Evolutionary conservation across 2,797 vertebrate genomes (phyloP).

Genomic region (Acrossocheilus wenchowensis): DNA sequence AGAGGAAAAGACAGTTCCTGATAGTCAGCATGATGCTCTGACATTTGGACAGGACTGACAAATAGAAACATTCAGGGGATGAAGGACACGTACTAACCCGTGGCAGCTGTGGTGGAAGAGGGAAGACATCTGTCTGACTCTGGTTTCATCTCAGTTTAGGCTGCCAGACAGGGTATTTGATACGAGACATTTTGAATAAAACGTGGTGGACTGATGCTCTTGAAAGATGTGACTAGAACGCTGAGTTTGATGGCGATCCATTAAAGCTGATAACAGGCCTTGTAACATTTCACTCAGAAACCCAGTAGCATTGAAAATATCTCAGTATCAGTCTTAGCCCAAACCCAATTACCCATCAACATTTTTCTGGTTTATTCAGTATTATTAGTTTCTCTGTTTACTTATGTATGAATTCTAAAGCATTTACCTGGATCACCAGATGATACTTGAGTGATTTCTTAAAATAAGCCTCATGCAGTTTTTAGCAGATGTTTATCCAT

Average conservation of each 20-base stretch:
- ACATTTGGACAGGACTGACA: constrained; percentile 54
- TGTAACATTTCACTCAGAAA: constrained; percentile 34
- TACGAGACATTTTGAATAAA: constrained; percentile 27
- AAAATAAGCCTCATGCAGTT: constrained; percentile 10
- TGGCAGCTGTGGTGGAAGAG: constrained; percentile 42
- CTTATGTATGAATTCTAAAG: not conserved
- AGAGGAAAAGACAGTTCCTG: constrained; percentile 34
- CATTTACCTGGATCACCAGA: no score
- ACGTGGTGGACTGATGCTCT: constrained; percentile 39
- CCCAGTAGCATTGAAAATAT: not conserved
- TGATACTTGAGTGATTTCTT: not conserved
- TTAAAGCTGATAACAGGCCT: constrained; percentile 33
- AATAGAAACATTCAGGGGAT: constrained; percentile 47
- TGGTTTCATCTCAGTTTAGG: constrained; percentile 50
- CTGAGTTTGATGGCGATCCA: constrained; percentile 34
- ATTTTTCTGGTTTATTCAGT: not conserved
- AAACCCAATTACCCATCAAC: not conserved
- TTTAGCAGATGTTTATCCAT: constrained; percentile 24
- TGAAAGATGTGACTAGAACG: constrained; percentile 36
- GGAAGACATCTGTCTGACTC: constrained; percentile 45
- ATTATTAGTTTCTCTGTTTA: not conserved
- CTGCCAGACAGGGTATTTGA: constrained; percentile 37
- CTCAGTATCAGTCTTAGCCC: not conserved
- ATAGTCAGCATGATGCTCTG: constrained; percentile 44
- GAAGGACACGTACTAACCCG: constrained; percentile 37